Base-by-base conservation (phyloP, 2,797 vertebrate species). In the Sciaenops ocellatus region DNA sequence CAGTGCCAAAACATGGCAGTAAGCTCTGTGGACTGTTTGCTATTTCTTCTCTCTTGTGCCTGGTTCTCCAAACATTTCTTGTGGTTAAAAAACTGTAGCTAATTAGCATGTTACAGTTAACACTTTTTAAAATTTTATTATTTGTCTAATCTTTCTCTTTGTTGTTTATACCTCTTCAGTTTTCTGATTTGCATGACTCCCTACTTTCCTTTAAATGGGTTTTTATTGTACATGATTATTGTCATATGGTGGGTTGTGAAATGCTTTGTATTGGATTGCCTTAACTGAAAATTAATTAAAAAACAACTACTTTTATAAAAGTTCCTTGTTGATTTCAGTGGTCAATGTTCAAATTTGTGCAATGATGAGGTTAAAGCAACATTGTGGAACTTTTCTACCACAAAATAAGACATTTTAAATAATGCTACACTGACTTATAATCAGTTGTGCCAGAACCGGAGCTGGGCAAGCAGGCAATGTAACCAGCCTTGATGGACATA, bases 191-290 rank as follows among this genome's bases (percentile, higher is more conserved):
- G 94, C 94, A 95, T 95, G 94, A 90, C 82, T 88, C 75, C 70
- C 79, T 87, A 30, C 72, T 90, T 93, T 93, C 84, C 83, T 92
- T 92, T 78, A 52, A 83, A 87, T 79, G 65, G 75, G 82, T 92
- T 94, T 94, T 90, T 94, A 93, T 93, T 94, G 95, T 95, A 95
- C 93, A 95, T 94, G 92, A 94, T 93, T 90, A 93, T 95, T 94
- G 95, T 95, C 92, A 95, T 93, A 93, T 90, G 88, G 93, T 96
- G 93, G 91, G 92, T 95, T 94, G 96, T 96, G 94, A 96, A 94
- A 94, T 95, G 94, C 94, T 96, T 96, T 96, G 95, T 95, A 96
- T 95, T 96, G 95, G 95, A 96, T 93, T 96, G 96, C 96, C 95
- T 96, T 96, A 96, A 95, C 86, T 93, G 71, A 94, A 94, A 93